phyloP scores from a whole-genome alignment of 2,888 invertebrate genomes.

The Junonia oenone region DNA sequence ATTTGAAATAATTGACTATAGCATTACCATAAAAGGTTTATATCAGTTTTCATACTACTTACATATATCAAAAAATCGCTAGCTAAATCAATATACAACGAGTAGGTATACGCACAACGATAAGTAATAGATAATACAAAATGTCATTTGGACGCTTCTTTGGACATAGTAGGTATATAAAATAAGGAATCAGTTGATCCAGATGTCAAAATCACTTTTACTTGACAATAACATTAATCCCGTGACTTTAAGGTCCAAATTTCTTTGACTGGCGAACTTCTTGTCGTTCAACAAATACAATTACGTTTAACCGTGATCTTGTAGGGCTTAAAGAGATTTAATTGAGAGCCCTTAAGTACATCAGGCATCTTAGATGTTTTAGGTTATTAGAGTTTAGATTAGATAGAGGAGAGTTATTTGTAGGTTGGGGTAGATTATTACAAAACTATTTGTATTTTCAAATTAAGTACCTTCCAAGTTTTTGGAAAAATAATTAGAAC shows the following conservation, averaged over 20 bases:
- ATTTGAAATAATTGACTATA: too few relatives aligned
- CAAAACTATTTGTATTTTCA: too few relatives aligned
- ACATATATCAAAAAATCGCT: too few relatives aligned
- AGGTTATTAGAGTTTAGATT: not conserved
- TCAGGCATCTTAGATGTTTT: not conserved
- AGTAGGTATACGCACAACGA: not conserved
- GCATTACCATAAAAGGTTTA: too few relatives aligned
- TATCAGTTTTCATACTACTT: too few relatives aligned
- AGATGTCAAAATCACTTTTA: not conserved
- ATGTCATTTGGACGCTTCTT: not conserved
- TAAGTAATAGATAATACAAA: not conserved
- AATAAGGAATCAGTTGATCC: not conserved
- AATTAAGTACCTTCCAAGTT: too few relatives aligned
- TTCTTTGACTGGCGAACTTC: not conserved
- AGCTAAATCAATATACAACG: too few relatives aligned
- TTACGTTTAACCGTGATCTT: constrained; percentile 13
- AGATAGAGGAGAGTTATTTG: not conserved
- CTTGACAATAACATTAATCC: not conserved
- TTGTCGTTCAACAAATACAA: constrained; percentile 6
- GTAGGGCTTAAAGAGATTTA: constrained; percentile 15
- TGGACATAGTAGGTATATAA: not conserved
- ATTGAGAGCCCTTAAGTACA: constrained; percentile 13
- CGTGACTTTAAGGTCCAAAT: not conserved
- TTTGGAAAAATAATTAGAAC: too few relatives aligned
- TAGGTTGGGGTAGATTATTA: too few relatives aligned